These are phyloP conservation scores for Drosophila sulfurigaster DNA, from an alignment of 1,140 invertebrate genomes.

Conservation along the genomic window DNA sequence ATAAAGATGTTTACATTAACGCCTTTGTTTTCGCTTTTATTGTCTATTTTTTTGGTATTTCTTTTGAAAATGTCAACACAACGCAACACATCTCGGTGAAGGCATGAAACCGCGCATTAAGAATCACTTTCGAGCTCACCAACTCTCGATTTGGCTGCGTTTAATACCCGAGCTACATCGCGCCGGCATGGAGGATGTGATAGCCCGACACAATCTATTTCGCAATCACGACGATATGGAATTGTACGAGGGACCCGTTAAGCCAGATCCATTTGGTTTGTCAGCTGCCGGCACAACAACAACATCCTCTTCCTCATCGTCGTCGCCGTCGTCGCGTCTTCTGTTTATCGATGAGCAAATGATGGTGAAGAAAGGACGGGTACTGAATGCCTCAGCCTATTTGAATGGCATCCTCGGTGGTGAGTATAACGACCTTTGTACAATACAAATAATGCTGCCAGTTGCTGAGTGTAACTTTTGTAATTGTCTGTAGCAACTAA, in stretches of 20 bases:
- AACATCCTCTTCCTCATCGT: conserved; percentile 52
- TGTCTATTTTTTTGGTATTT: conserved; percentile 12
- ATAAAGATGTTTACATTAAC: conserved; percentile 62
- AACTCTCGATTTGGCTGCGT: conserved; percentile 96
- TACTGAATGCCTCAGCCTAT: conserved; percentile 70
- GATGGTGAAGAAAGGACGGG: conserved; percentile 77
- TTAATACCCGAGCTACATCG: conserved; percentile 96
- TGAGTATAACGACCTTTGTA: conserved; percentile 61
- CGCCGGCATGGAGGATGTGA: conserved; percentile 94
- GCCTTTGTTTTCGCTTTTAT: conserved; percentile 32
- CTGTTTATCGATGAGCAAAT: conserved; percentile 82
- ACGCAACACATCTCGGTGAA: conserved; percentile 82
- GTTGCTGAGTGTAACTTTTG: conserved; percentile 14
- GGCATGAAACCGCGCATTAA: conserved; percentile 95
- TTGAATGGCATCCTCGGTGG: conserved; percentile 81
- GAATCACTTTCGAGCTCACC: conserved; percentile 97
- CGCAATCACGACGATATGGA: conserved; percentile 92
- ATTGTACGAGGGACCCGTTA: conserved; percentile 92
- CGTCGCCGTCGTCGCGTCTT: conserved; percentile 84
- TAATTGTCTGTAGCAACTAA: conserved; percentile 12
- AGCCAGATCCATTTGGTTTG: conserved; percentile 89
- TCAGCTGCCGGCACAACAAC: conserved; percentile 28
- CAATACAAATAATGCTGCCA: conserved; percentile 23
- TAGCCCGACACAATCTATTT: conserved; percentile 93
- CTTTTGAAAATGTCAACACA: conserved; percentile 22